Evolutionary conservation across 2,888 invertebrate genomes (phyloP), one percentile per base, ranked within the genome.

Genomic region (Cheiracanthium punctorium): DNA sequence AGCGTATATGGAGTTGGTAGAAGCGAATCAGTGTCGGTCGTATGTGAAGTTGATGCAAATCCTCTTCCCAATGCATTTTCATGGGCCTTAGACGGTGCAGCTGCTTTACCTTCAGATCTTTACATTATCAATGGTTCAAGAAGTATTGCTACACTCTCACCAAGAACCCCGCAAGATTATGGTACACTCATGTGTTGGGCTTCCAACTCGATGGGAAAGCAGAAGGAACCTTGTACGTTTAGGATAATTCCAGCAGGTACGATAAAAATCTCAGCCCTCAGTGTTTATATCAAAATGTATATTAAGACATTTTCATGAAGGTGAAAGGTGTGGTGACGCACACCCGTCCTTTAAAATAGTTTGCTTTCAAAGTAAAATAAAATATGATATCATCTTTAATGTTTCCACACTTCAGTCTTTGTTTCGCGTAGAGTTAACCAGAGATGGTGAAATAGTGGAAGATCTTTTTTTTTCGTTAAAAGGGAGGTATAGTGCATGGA

Each of bases 41-140:
- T 74, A 0, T 88, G 88, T 65, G 84, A 88, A 70, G 88, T 88
- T 7, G 88, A 88, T 69, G 80, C 88, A n/a, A 76, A 58, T 41
- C 88, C 88, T 0, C 65, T 32, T 0, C 33, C 69, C 0, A 67
- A 73, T 8, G 30, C 84, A 4, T 85, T 85, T 32, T 30, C 74
- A 0, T 85, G 84, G 84, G 79, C 84, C 0, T 32, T 85, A 29
- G 84, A 85, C 41, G 84, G 79, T 1, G 73, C 74, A 12, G 73
- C 48, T 2, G 37, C 70, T 2, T 29, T 86, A 1, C 2, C 65
- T 10, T 17, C 58, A 4, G 74, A 74, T 2, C 81, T 72, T 12
- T 87, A 73, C 30, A 48, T n/a, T 14, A 84, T 32, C 12, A 80
- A 88, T 58, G 77, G 88, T 4, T 48, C 80, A 1, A 32, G 24